Percentiles rank a stretch among this genome's conserved stretches.
These are phyloP conservation scores for Melanophora roralis DNA, from an alignment of 2,888 invertebrate species.

Conservation along the genomic window DNA sequence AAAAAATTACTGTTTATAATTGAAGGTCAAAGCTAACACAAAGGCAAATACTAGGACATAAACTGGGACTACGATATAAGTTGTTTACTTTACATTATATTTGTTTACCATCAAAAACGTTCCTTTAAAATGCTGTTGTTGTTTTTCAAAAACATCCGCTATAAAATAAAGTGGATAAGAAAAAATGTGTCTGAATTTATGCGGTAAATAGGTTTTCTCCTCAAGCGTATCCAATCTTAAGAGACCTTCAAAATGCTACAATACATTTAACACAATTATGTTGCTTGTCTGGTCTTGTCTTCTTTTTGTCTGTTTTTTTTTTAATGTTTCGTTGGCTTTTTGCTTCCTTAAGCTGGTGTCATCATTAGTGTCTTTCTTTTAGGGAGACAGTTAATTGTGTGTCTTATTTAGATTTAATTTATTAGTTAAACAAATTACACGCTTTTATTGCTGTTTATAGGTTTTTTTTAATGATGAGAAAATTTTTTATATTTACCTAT, in stretches of 20 bases:
- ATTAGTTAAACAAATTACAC: neutral
- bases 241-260: neutral
- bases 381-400: neutral
- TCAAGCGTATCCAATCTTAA: neutral
- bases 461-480: too few relatives aligned
- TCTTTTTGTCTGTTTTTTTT: neutral
- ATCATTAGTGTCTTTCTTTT: neutral
- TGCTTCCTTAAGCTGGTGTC: neutral
- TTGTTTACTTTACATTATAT: neutral
- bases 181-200: neutral
- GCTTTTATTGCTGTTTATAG: too few relatives aligned
- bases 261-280: too few relatives aligned
- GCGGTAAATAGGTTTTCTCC: neutral
- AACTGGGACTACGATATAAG: too few relatives aligned
- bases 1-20: too few relatives aligned
- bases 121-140: neutral
- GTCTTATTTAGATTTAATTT: neutral
- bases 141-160: neutral
- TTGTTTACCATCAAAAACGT: neutral
- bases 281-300: neutral
- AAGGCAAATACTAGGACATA: too few relatives aligned
- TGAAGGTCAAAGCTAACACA: too few relatives aligned
- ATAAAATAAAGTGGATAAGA: neutral
- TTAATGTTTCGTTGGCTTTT: neutral
- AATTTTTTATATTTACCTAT: too few relatives aligned